These are phyloP conservation scores for Musca vetustissima DNA, from an alignment of 1,140 invertebrate species.

Conservation along the genomic window DNA sequence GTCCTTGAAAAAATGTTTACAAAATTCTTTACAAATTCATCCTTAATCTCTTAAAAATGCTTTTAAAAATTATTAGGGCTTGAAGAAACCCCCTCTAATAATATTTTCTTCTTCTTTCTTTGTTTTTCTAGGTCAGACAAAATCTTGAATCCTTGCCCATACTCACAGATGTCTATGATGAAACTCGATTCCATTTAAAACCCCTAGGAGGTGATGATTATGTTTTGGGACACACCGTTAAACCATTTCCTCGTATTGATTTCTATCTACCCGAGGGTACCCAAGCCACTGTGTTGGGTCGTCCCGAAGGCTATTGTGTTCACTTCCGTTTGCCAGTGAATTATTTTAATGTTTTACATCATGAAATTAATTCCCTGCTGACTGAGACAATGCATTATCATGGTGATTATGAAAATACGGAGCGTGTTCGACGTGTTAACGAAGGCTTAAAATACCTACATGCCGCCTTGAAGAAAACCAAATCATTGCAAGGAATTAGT, in stretches of 20 bases:
- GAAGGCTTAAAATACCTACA: conserved; percentile 44
- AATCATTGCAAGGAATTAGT: conserved; percentile 38
- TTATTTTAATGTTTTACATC: conserved; percentile 61
- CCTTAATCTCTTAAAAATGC: too few species aligned
- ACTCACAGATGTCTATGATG: conserved; percentile 60
- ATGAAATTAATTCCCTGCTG: conserved; percentile 58
- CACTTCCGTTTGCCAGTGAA: conserved; percentile 59
- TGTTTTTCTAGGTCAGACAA: conserved; percentile 43
- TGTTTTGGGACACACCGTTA: conserved; percentile 55
- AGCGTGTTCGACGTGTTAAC: conserved; percentile 42
- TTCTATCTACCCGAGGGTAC: conserved; percentile 58
- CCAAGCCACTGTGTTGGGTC: conserved; percentile 58
- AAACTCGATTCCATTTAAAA: conserved; percentile 36
- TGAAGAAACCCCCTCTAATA: too few species aligned
- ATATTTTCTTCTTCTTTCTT: too few species aligned
- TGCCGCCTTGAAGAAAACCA: conserved; percentile 36
- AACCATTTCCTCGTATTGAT: conserved; percentile 56
- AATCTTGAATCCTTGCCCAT: conserved; percentile 64
- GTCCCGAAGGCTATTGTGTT: conserved; percentile 58
- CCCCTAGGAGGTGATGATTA: conserved; percentile 54
- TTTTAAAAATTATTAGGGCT: too few species aligned
- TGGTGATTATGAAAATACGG: conserved; percentile 41
- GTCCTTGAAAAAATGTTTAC: too few species aligned
- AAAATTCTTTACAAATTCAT: too few species aligned
- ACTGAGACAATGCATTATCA: conserved; percentile 40